Evolutionary conservation across 1,140 invertebrate genomes (phyloP).

Genomic region (Episyrphus balteatus): DNA sequence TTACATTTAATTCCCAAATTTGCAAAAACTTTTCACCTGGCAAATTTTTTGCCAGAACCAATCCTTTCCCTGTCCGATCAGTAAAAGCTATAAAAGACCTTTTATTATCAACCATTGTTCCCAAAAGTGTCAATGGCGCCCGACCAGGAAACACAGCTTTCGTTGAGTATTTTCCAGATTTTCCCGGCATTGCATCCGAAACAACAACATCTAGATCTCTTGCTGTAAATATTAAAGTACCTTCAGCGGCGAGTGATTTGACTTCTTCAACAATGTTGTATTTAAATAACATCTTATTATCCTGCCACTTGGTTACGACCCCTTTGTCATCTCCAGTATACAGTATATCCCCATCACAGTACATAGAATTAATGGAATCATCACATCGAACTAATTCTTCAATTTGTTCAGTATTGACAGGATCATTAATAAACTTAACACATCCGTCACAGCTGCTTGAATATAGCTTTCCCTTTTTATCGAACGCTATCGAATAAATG

Average conservation of each 20-base stretch:
- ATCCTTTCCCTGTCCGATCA: slow-evolving; percentile 30
- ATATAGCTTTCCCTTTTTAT: slow-evolving; percentile 28
- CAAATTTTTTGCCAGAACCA: slow-evolving; percentile 22
- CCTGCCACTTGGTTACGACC: slow-evolving; percentile 29
- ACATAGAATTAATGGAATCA: slow-evolving; percentile 30
- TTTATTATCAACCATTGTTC: slow-evolving; percentile 14
- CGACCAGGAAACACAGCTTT: slow-evolving; percentile 28
- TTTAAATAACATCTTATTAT: slow-evolving; percentile 33
- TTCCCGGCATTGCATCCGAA: slow-evolving; percentile 19
- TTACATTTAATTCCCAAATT: slow-evolving; percentile 22
- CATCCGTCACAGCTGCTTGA: slow-evolving; percentile 33
- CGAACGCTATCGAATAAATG: slow-evolving; percentile 29
- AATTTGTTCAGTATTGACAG: slow-evolving; percentile 15
- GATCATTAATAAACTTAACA: slow-evolving; percentile 25
- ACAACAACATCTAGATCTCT: slow-evolving; percentile 29
- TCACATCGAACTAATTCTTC: slow-evolving; percentile 26
- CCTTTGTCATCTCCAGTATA: slow-evolving; percentile 35
- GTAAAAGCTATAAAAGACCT: slow-evolving; percentile 23
- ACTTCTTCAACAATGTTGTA: slow-evolving; percentile 35
- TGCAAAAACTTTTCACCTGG: slow-evolving; percentile 15
- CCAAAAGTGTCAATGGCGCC: slow-evolving; percentile 24
- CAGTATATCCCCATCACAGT: slow-evolving; percentile 20
- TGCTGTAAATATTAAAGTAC: slow-evolving; percentile 26
- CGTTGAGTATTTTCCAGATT: slow-evolving; percentile 30
- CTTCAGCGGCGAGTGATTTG: slow-evolving; percentile 26